These are phyloP conservation scores for Gorsachius goisagi DNA, from an alignment of 2,113 vertebrate species.

Conservation along the genomic window DNA sequence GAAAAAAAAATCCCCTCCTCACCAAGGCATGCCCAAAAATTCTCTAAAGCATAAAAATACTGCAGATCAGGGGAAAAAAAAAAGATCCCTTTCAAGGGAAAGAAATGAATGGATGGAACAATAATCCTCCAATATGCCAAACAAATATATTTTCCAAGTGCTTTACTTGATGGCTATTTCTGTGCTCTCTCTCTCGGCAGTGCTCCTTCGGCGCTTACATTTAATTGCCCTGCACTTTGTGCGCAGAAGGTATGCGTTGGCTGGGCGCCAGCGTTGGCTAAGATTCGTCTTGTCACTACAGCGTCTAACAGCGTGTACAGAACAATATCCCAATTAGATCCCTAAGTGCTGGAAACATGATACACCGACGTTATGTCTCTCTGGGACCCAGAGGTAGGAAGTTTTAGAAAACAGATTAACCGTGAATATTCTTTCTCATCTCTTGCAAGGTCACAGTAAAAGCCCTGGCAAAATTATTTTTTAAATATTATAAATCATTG, in stretches of 20 bases:
- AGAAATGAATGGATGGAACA: not conserved
- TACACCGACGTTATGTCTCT: not conserved
- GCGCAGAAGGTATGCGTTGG: constrained; percentile 71
- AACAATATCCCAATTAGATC: constrained; percentile 80
- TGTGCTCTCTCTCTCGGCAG: constrained; percentile 9
- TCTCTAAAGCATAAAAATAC: not conserved
- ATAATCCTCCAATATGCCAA: not conserved
- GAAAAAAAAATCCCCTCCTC: not conserved
- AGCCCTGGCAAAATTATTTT: not conserved
- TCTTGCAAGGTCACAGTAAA: not conserved
- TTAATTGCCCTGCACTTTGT: constrained; percentile 79
- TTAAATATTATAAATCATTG: not conserved
- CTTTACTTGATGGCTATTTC: constrained; percentile 62
- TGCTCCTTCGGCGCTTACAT: constrained; percentile 5
- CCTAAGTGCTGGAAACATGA: constrained; percentile 69
- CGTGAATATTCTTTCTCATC: not conserved
- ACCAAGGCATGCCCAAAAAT: not conserved
- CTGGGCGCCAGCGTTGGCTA: constrained; percentile 64
- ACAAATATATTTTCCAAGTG: constrained; percentile 38
- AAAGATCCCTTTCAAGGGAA: not conserved
- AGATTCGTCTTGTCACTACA: constrained; percentile 71
- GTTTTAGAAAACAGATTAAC: constrained; percentile 41
- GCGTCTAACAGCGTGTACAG: constrained; percentile 73
- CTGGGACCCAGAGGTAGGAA: not conserved
- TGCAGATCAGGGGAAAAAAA: not conserved